Base-by-base conservation (phyloP, 2,797 vertebrate species). In the Paedocypris micromegethes region DNA sequence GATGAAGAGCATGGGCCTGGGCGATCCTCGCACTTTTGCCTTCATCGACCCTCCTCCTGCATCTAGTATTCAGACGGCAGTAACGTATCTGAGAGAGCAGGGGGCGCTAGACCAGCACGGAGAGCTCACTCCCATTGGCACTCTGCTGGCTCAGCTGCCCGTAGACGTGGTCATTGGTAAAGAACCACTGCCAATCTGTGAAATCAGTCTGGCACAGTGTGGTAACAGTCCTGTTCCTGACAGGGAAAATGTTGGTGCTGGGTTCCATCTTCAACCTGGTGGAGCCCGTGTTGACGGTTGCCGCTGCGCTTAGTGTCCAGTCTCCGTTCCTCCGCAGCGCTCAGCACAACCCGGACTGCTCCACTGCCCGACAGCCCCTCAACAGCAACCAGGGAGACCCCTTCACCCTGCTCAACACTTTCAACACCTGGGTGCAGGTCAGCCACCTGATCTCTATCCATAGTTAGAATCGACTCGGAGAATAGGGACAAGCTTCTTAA, bases 1-100 rank as follows among this genome's bases (percentile, higher is more conserved):
- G 95, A 92, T 98, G 90, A 97, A 96, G 81, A 95, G 92, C 77
- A 96, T 98, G 95, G 77, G 76, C 2, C 79, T 98, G 40, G 93
- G 94, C 1, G 92, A 96, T 80, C 95, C 94, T 0, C 87, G 91
- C 0, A 87, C 85, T 43, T 98, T 98, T 64, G 79, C 90, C 7
- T 98, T 97, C 76, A 92, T 98, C 3, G 95, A 97, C 80, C 92
- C 93, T 0, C 94, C 95, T 0, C 90, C 93, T 0, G 61, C 83
- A 0, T 78, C 92, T 44, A 96, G 93, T 73, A 88, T 97, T 83
- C 93, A 94, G 80, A 92, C 88, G 0, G 93, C 94, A 2, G 70
- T 98, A 53, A 81, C 83, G 0, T 97, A 96, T 71, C 88, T 98
- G 46, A 88, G 76, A 72, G 90, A 94, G 4, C 95, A 97, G 83